Evolutionary conservation across 2,888 invertebrate species (phyloP), one percentile per base, ranked within the genome.

Genomic region (Euzophera pinguis): DNA sequence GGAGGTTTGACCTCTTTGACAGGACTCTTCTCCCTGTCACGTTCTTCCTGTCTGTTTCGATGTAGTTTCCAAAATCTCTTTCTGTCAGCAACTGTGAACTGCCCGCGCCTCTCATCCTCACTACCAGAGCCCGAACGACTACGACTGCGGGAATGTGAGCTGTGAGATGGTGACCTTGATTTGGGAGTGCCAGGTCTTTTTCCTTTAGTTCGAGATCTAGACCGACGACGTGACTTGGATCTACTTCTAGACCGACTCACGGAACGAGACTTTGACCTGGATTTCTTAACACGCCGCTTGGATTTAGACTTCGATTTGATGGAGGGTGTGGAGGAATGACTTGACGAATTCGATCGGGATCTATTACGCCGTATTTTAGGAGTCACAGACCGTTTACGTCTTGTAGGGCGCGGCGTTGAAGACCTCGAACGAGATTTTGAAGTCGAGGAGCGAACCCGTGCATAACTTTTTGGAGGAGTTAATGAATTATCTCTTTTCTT

Each of bases 31-130:
- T 69, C 73, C 45, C 70, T 74, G 9, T 71, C 74, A 47, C 63
- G 73, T 53, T 76, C 73, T 53, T 79, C 84, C 52, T 80, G 78
- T 34, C 77, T 75, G 12, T 68, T 73, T 57, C 78, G 79, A 57
- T 86, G 88, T 56, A 81, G 63, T 64, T 87, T 88, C 89, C 89
- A 90, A 62, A 78, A 90, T 32, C 85, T 73, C 59, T 90, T 90
- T 41, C 90, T 76, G 56, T 90, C 90, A 1, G 83, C 83, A 5
- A 89, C 89, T 1, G 90, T 89, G 59, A 90, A 90, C 58, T 90
- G 90, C 0, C 90, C 89, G 13, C 88, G 82, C 1, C 88, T 76
- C 57, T 83, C 83, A 42, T 85, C 87, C 1, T 87, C 84, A 57
- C 84, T 84, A 0, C 74, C 75, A 1, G 78, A 71, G n/a, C 71